These are phyloP conservation scores for Syrrhaptes paradoxus DNA, from an alignment of 2,113 vertebrate genomes.

Conservation along the genomic window DNA sequence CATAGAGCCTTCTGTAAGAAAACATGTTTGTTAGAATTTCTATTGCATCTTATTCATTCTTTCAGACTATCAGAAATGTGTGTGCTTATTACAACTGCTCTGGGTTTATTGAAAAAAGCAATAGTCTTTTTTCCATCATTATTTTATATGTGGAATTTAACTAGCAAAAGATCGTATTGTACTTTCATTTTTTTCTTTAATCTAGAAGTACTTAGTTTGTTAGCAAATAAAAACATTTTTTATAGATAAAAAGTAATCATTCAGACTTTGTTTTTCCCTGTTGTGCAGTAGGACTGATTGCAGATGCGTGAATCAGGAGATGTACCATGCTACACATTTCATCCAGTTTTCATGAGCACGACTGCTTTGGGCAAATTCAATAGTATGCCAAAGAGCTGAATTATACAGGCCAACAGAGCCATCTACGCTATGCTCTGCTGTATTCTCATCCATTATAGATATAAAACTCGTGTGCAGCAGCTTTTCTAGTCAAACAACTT, in stretches of 20 bases:
- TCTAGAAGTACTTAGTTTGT: neutral
- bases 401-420: neutral
- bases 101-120: neutral
- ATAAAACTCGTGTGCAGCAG: neutral
- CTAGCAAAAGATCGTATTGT: neutral
- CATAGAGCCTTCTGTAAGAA: neutral
- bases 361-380: neutral
- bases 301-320: neutral
- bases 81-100: neutral
- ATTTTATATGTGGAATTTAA: neutral
- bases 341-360: neutral
- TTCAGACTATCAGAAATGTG: neutral
- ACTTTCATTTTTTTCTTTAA: neutral
- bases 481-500: neutral
- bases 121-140: neutral
- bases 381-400: neutral
- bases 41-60: neutral
- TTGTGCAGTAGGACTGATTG: neutral
- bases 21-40: neutral
- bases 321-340: neutral
- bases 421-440: fast-evolving
- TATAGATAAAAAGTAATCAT: neutral
- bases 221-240: neutral
- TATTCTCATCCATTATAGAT: neutral
- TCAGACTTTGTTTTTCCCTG: neutral